A percentile compares a stretch with the other conserved stretches of the same genome.
Conservation (phyloP, 2,797 vertebrate genomes). For the Staurois parvus region DNA sequence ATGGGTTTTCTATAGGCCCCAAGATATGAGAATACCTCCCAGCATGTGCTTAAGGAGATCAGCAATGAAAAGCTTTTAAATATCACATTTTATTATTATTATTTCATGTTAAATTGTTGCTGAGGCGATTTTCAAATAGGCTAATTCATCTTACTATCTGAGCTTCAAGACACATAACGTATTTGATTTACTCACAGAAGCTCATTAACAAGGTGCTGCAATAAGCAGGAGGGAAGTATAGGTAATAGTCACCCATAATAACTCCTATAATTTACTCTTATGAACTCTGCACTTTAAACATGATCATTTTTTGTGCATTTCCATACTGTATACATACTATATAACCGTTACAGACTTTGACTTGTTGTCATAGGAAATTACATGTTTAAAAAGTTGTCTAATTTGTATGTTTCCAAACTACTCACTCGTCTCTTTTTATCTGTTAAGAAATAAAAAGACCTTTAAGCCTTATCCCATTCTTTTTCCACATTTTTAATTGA, state of each 20-base stretch:
- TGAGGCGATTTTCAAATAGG: constrained; percentile 67
- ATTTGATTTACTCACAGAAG: not conserved
- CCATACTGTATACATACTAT: too few species aligned
- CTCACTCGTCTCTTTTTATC: too few species aligned
- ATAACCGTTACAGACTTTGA: too few species aligned
- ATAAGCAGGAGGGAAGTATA: not conserved
- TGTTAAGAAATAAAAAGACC: too few species aligned
- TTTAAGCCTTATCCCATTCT: too few species aligned
- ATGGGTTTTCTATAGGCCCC: constrained; percentile 71
- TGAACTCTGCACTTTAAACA: too few species aligned
- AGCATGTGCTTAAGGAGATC: constrained; percentile 67
- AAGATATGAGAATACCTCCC: constrained; percentile 72
- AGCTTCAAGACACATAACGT: not conserved
- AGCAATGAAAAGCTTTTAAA: constrained; percentile 69
- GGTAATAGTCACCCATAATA: not conserved
- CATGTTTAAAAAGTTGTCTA: too few species aligned
- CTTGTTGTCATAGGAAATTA: too few species aligned
- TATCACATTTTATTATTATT: constrained; percentile 54
- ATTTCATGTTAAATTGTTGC: constrained; percentile 15
- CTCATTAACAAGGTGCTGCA: not conserved
- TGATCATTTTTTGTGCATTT: too few species aligned
- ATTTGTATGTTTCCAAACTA: too few species aligned
- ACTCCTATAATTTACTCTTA: too few species aligned
- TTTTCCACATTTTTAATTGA: too few species aligned
- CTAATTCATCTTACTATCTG: constrained; percentile 68